Evolutionary conservation across 1,140 invertebrate species (phyloP).

Genomic region (Drosophila nebulosa): DNA sequence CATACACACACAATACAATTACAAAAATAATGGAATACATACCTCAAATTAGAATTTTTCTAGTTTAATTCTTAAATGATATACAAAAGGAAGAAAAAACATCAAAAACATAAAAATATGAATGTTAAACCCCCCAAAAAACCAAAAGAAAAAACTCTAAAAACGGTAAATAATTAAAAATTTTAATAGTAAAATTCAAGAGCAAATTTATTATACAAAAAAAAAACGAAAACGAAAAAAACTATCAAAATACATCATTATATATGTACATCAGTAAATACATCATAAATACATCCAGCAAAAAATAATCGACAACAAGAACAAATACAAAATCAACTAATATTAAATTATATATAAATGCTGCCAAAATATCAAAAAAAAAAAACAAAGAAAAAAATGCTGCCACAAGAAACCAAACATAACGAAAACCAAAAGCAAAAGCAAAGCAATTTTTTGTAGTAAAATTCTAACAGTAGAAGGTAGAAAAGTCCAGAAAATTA

Average conservation of each 20-base stretch:
- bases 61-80: constrained; percentile 77
- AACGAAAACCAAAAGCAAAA: neutral
- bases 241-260: constrained; percentile 54
- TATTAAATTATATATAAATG: constrained; percentile 13
- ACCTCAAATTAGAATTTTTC: constrained; percentile 80
- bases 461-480: constrained; percentile 36
- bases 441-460: constrained; percentile 42
- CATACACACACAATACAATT: constrained; percentile 47
- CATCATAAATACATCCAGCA: constrained; percentile 4
- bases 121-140: constrained; percentile 21
- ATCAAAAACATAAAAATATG: constrained; percentile 12
- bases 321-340: constrained; percentile 43
- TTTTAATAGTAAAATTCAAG: constrained; percentile 78
- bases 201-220: constrained; percentile 70
- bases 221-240: no score
- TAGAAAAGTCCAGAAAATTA: constrained; percentile 15
- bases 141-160: constrained; percentile 20
- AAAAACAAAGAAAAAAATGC: constrained; percentile 25
- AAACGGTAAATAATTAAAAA: constrained; percentile 8
- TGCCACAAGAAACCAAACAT: constrained; percentile 1
- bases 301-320: neutral
- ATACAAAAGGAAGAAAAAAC: constrained; percentile 43
- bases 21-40: constrained; percentile 79
- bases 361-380: constrained; percentile 6
- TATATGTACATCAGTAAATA: constrained; percentile 26